Percentiles rank a stretch among this genome's conserved stretches.
These are phyloP conservation scores for Drosophila truncata DNA, from an alignment of 1,140 invertebrate genomes.

Conservation along the genomic window DNA sequence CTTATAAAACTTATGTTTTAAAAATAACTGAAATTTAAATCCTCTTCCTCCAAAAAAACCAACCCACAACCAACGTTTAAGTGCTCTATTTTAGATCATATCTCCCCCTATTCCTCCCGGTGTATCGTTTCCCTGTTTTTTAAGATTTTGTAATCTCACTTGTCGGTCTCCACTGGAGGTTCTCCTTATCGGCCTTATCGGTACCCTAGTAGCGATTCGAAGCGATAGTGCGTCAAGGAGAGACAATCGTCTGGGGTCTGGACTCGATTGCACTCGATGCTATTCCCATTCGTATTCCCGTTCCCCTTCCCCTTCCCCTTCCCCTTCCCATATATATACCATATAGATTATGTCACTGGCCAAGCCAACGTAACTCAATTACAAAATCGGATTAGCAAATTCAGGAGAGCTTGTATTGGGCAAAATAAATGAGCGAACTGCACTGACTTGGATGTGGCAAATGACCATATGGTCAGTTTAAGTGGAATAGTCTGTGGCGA, in stretches of 20 bases:
- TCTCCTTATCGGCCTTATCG: constrained; percentile 54
- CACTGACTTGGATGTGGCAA: constrained; percentile 23
- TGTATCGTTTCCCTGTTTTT: constrained; percentile 11
- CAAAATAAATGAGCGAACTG: constrained; percentile 24
- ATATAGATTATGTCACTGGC: constrained; percentile 65
- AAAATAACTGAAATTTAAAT: background rate
- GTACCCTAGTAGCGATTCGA: constrained; percentile 6
- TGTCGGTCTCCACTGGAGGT: constrained; percentile 42
- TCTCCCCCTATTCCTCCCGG: background rate
- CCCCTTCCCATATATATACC: background rate
- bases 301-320: background rate
- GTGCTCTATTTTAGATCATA: too few relatives aligned
- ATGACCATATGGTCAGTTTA: constrained; percentile 40
- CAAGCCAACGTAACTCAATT: constrained; percentile 66
- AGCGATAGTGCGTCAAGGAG: constrained; percentile 17
- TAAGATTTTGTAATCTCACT: constrained; percentile 46
- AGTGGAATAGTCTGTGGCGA: constrained; percentile 20
- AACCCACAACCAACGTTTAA: too few relatives aligned
- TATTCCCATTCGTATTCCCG: constrained; percentile 1
- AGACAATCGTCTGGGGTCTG: constrained; percentile 16
- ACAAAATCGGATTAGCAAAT: constrained; percentile 73
- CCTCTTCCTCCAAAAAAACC: background rate
- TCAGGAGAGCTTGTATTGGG: constrained; percentile 44
- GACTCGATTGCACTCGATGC: constrained; percentile 16
- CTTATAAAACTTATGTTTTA: too few relatives aligned